Evolutionary conservation across 2,888 invertebrate genomes (phyloP).

Genomic region (Lottia scabra): DNA sequence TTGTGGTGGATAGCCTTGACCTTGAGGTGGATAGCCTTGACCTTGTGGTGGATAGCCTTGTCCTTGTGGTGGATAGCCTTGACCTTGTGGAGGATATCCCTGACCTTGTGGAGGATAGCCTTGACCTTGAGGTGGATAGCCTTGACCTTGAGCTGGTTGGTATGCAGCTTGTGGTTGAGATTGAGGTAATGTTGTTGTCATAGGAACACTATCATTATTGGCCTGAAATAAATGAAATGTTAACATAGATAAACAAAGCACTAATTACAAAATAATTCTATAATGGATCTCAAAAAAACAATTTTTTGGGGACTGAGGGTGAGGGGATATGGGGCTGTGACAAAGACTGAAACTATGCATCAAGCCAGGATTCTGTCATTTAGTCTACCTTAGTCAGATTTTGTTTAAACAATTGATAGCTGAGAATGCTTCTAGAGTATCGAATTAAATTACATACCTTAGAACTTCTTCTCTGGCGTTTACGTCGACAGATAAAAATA

Average conservation of each 20-base stretch:
- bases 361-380: too few relatives aligned
- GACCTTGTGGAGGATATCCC: conserved; percentile 1
- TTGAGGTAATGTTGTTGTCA: not conserved
- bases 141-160: not conserved
- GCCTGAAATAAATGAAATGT: not conserved
- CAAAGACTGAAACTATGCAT: too few relatives aligned
- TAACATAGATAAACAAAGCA: too few relatives aligned
- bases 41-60: conserved; percentile 6
- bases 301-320: too few relatives aligned
- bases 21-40: not conserved
- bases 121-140: not conserved
- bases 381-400: too few relatives aligned
- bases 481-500: not conserved
- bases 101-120: not conserved
- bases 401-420: too few relatives aligned
- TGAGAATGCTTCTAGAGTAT: too few relatives aligned
- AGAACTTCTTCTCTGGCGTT: not conserved
- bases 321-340: too few relatives aligned
- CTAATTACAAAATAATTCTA: too few relatives aligned
- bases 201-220: not conserved
- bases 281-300: too few relatives aligned
- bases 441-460: not conserved
- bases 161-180: not conserved
- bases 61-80: not conserved
- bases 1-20: not conserved